These are phyloP conservation scores for Chrysopilus asiliformis DNA, from an alignment of 2,888 invertebrate species.

Conservation along the genomic window DNA sequence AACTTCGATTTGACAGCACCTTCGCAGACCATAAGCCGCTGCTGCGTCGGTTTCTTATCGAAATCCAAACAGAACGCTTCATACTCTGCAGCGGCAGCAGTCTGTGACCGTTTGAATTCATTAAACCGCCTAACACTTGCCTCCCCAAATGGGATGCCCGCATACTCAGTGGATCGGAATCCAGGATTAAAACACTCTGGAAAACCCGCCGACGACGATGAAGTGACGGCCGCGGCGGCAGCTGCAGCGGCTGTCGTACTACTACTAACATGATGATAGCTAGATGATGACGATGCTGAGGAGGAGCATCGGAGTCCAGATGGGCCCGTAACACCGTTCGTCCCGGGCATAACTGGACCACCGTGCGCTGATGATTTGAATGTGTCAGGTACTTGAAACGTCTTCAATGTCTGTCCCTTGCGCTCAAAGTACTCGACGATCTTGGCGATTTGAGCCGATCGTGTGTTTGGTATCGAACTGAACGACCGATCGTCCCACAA, in stretches of 20 bases:
- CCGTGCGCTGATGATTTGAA: conserved; percentile 14
- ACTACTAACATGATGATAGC: conserved; percentile 2
- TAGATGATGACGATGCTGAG: conserved; percentile 3
- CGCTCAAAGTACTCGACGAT: conserved; percentile 84
- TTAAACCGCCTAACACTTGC: conserved; percentile 3
- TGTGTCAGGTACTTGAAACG: conserved; percentile 34
- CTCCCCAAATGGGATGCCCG: not conserved
- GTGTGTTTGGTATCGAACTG: conserved; percentile 38
- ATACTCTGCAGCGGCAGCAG: conserved; percentile 19
- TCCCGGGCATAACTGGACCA: conserved; percentile 7
- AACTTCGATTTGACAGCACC: conserved; percentile 77
- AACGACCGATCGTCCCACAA: conserved; percentile 55
- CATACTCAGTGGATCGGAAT: conserved; percentile 1
- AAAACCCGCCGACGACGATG: conserved; percentile 1
- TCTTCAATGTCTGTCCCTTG: conserved; percentile 48
- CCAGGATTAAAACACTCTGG: conserved; percentile 9
- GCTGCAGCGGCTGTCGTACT: conserved; percentile 13
- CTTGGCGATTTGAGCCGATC: conserved; percentile 60
- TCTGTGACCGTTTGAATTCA: conserved; percentile 4
- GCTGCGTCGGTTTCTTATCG: conserved; percentile 40
- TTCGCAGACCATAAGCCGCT: conserved; percentile 65
- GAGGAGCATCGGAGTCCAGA: not conserved
- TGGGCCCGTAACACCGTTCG: conserved; percentile 6
- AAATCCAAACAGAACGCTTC: conserved; percentile 33
- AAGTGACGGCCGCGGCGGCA: conserved; percentile 17